Base-by-base conservation (phyloP, 2,113 vertebrate genomes). In the Pandion haliaetus region DNA sequence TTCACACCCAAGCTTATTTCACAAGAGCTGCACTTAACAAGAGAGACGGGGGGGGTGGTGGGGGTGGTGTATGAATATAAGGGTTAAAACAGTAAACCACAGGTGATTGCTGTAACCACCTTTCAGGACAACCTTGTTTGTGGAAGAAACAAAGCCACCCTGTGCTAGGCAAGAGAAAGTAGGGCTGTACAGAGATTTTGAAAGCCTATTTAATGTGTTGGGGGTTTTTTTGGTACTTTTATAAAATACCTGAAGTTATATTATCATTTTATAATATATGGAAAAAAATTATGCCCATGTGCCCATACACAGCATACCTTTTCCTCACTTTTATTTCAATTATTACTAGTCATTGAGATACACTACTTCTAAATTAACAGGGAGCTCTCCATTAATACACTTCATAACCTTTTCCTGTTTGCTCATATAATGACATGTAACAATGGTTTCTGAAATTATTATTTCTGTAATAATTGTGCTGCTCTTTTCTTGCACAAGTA, bases 401-500 rank as follows among this genome's bases (percentile, higher is more conserved):
- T 74, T 59, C 14, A 57, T 71, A 47, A n/a, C 52, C 32, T 74
- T 91, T 88, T 78, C 55, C 42, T 74, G n/a, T 71, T 93, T 83
- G 47, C 25, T 93, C 16, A n/a, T 44, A 55, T 49, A 76, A 54
- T 80, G 55, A 62, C 29, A 32, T 5, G 15, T 71, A 82, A 90
- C 47, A 72, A 18, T 20, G 13, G 21, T 74, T 93, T 90, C 65
- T 57, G 36, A 88, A 81, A 78, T 40, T 93, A 91, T 72, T 86
- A 71, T 81, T 90, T 88, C 63, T 71, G 36, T 47, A 90, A 19
- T 79, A 86, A 69, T 63, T 55, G 50, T 52, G 36, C 65, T 86
- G 58, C 17, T 88, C 49, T 86, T 92, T 88, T 76, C 59, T 83
- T 84, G 62, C 49, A 66, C 4, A 94, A 91, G 72, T 55, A 80